Evolutionary conservation across 2,888 invertebrate species (phyloP).

Genomic region (Meta bourneti): DNA sequence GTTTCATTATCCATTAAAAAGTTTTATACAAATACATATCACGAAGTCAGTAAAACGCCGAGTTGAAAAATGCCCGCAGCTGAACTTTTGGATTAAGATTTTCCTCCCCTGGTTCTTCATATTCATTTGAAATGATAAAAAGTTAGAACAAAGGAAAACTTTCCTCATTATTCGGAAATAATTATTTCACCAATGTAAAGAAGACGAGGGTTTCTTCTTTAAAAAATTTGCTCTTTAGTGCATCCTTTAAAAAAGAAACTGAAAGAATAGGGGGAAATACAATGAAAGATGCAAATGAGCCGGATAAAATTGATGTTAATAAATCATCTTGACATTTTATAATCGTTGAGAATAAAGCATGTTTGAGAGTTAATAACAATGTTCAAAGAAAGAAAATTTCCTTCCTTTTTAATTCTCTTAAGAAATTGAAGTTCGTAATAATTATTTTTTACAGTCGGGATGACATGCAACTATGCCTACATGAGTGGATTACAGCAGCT

Average conservation of each 20-base stretch:
- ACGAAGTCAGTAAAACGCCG: background rate
- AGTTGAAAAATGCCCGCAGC: conserved; percentile 46
- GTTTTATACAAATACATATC: background rate
- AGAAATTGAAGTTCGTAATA: conserved; percentile 15
- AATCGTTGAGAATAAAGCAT: conserved; percentile 43
- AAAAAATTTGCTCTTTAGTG: conserved; percentile 25
- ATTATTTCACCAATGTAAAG: conserved; percentile 57
- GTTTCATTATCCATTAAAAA: background rate
- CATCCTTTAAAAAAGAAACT: conserved; percentile 6
- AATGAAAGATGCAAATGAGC: conserved; percentile 68
- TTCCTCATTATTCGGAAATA: conserved; percentile 70
- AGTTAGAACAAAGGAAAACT: conserved; percentile 62
- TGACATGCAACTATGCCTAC: background rate
- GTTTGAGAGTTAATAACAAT: conserved; percentile 43
- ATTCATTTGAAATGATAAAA: conserved; percentile 60
- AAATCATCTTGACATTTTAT: conserved; percentile 69
- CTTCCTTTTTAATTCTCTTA: conserved; percentile 26
- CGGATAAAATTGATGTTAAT: conserved; percentile 60
- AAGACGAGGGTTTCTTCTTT: conserved; percentile 15
- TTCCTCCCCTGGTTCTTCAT: conserved; percentile 8
- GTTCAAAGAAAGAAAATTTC: conserved; percentile 25
- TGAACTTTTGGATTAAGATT: conserved; percentile 4
- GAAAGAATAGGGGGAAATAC: conserved; percentile 23
- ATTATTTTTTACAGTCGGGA: background rate
- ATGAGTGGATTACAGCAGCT: background rate